Percentiles rank a stretch among this genome's conserved stretches.
Conservation (phyloP, 2,888 invertebrate species). For the Tenthredo amoena region DNA sequence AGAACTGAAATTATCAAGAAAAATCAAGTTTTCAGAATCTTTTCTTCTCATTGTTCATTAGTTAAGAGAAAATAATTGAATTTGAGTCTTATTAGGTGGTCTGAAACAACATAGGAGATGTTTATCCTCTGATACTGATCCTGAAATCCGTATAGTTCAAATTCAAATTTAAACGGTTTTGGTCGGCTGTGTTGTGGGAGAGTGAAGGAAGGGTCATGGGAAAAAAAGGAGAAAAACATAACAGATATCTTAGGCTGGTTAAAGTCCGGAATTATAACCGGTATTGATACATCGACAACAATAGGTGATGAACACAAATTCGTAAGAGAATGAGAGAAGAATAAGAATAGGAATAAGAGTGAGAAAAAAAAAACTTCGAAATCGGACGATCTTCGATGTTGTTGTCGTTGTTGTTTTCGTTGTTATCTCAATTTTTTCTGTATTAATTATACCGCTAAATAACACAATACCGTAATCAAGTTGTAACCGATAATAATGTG, state of each 20-base stretch:
- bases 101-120: neutral
- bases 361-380: neutral
- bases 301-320: neutral
- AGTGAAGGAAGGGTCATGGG: neutral
- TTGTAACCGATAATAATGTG: neutral
- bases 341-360: neutral
- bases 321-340: neutral
- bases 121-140: no score
- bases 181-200: neutral
- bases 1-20: no score
- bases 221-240: constrained; percentile 7
- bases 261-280: neutral
- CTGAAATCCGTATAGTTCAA: no score
- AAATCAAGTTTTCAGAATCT: no score
- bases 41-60: no score
- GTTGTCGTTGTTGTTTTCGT: neutral
- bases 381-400: constrained; percentile 1
- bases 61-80: neutral
- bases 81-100: neutral
- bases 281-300: constrained; percentile 18
- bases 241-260: neutral
- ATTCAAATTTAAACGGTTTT: constrained; percentile 19
- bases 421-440: neutral
- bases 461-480: neutral
- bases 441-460: neutral